Evolutionary conservation across 2,888 invertebrate genomes (phyloP).

Genomic region (Anoplius nigerrimus): DNA sequence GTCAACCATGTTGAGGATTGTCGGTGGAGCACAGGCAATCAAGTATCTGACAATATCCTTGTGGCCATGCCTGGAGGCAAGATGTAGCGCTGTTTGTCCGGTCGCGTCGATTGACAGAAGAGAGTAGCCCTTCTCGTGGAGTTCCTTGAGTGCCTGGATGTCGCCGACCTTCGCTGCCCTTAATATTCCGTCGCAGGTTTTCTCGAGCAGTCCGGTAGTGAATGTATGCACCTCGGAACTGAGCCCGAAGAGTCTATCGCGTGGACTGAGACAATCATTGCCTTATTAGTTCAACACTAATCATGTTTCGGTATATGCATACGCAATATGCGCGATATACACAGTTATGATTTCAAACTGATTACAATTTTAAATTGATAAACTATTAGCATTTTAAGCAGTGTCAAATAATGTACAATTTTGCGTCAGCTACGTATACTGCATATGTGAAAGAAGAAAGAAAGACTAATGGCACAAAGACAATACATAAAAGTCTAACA

Average conservation of each 20-base stretch:
- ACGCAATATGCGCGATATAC: too few species aligned
- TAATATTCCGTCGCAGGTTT: slow-evolving; percentile 87
- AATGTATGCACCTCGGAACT: slow-evolving; percentile 70
- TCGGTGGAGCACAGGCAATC: slow-evolving; percentile 88
- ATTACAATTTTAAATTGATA: too few species aligned
- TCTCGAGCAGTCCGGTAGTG: slow-evolving; percentile 86
- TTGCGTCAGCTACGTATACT: too few species aligned
- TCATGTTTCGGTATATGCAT: too few species aligned
- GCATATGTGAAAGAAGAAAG: too few species aligned
- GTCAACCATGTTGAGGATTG: slow-evolving; percentile 91
- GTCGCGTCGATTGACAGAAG: slow-evolving; percentile 87
- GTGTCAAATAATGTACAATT: too few species aligned
- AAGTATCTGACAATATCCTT: slow-evolving; percentile 93
- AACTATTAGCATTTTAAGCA: too few species aligned
- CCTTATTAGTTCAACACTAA: not conserved
- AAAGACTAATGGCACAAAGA: too few species aligned
- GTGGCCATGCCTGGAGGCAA: slow-evolving; percentile 91
- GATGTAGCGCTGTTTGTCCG: slow-evolving; percentile 94
- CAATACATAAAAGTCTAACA: too few species aligned
- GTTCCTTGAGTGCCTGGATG: slow-evolving; percentile 86
- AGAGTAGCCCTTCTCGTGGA: slow-evolving; percentile 90
- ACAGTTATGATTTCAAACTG: too few species aligned
- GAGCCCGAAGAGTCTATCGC: slow-evolving; percentile 70
- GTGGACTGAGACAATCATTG: slow-evolving; percentile 58
- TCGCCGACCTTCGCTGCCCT: slow-evolving; percentile 91